Base-by-base conservation (phyloP, 2,797 vertebrate species). In the Schizopygopsis malacanthus region DNA sequence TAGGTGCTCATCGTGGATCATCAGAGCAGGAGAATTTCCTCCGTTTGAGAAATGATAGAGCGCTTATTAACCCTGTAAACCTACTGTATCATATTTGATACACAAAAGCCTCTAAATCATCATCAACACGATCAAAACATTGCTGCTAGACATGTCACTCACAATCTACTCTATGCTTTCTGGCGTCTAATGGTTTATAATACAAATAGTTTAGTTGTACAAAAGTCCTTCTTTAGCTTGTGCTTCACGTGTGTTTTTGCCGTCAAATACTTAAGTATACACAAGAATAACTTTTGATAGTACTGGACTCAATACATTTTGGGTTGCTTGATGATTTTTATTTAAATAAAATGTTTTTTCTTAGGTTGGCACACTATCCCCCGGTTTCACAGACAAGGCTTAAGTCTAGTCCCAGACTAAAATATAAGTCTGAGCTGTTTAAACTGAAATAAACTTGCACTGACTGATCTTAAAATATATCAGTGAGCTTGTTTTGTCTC, bases 1-100 rank as follows among this genome's bases (percentile, higher is more conserved):
- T 95, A 95, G 95, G 95, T 92, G 79, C 28, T 47, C 52, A 47
- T 70, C 6, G 4, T 65, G 20, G 28, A 4, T 50, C 7, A 9
- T 61, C 13, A 25, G 15, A 80, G 56, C 78, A 8, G 78, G 39
- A 63, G 37, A 25, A 2, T 33, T 5, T 18, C 45, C 76, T 59
- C 77, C 28, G 47, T 79, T 12, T 41, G 22, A 59, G 39, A 61
- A 43, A 33, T 50, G 45, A 18, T 52, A 18, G 28, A 39, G 73
- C 33, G 16, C 33, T 72, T 45, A 25, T 4, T 72, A 28, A 25
- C 11, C 13, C 45, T 0, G 15, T 20, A 10, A 75, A 33, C 9
- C 43, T 50, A 28, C 25, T 28, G 22, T 15, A 50, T 47, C n/a
- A 4, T 37, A 54, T 76, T 76, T 54, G 0, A 54, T 22, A 13